phyloP scores from a whole-genome alignment of 1,140 invertebrate genomes.

The Ostrea denselamellosa region DNA sequence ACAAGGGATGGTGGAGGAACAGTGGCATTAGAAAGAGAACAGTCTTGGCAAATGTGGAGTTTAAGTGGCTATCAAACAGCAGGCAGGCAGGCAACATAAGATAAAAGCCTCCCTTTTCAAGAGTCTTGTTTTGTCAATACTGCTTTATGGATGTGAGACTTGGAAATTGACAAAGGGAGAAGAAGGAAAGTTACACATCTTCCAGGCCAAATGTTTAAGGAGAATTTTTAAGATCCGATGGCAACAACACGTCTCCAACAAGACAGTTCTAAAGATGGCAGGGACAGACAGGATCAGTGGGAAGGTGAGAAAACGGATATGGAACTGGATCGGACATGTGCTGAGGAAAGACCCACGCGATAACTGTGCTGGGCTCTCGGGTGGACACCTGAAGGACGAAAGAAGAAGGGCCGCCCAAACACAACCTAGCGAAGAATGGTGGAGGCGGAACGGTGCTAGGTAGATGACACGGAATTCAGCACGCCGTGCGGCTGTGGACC shows the following conservation, averaged over 20 bases:
- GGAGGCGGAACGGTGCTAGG: slow-evolving; percentile 36
- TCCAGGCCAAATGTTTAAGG: neutral
- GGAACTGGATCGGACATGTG: slow-evolving; percentile 46
- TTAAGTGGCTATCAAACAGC: neutral
- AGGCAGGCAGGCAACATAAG: too few relatives aligned
- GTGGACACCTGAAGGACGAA: slow-evolving; percentile 68
- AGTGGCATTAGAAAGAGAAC: neutral
- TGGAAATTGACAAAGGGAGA: neutral
- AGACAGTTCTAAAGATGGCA: neutral
- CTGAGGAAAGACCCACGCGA: slow-evolving; percentile 8
- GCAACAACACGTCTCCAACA: slow-evolving; percentile 18
- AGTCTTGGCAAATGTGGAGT: neutral
- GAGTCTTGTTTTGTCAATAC: too few relatives aligned
- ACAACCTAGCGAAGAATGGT: slow-evolving; percentile 52
- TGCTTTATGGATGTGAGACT: neutral
- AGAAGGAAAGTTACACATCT: too few relatives aligned
- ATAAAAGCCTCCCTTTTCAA: too few relatives aligned
- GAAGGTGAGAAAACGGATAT: neutral
- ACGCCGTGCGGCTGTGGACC: neutral
- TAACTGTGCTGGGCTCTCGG: neutral
- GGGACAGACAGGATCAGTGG: neutral
- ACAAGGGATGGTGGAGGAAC: too few relatives aligned
- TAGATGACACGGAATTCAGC: neutral
- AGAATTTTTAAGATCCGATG: slow-evolving; percentile 7
- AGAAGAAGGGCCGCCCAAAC: slow-evolving; percentile 59